Evolutionary conservation across 2,888 invertebrate species (phyloP).

Genomic region (Dynastes hyllus): DNA sequence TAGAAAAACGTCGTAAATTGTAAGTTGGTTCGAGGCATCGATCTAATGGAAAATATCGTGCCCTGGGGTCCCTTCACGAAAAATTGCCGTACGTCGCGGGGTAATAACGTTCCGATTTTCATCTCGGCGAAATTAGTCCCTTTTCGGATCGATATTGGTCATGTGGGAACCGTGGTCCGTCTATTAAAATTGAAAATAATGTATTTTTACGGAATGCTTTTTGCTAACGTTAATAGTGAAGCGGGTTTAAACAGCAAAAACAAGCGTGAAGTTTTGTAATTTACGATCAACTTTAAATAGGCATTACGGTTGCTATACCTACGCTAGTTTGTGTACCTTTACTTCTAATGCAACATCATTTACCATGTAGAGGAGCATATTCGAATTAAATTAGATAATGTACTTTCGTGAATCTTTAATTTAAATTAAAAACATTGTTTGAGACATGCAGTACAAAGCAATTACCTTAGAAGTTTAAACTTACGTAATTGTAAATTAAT

Average conservation of each 20-base stretch:
- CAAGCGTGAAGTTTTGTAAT: not conserved
- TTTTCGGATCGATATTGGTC: slow-evolving; percentile 42
- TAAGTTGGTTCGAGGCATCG: slow-evolving; percentile 32
- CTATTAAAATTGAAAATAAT: slow-evolving; percentile 47
- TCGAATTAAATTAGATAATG: too few relatives aligned
- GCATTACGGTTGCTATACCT: not conserved
- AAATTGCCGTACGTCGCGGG: slow-evolving; percentile 44
- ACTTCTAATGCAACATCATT: not conserved
- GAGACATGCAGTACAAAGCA: too few relatives aligned
- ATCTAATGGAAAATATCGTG: slow-evolving; percentile 46
- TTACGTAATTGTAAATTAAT: too few relatives aligned
- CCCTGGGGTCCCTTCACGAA: slow-evolving; percentile 42
- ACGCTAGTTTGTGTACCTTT: not conserved
- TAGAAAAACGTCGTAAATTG: slow-evolving; percentile 31
- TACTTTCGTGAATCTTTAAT: too few relatives aligned
- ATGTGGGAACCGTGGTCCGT: slow-evolving; percentile 25
- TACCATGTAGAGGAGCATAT: not conserved
- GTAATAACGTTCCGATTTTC: slow-evolving; percentile 48
- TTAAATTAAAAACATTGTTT: too few relatives aligned
- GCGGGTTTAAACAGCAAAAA: not conserved
- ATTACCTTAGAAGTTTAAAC: too few relatives aligned
- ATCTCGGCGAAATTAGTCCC: slow-evolving; percentile 44
- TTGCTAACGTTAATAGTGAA: not conserved
- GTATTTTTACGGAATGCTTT: slow-evolving; percentile 10
- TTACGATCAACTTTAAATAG: not conserved